A percentile compares a stretch with the other conserved stretches of the same genome.
Conservation (phyloP, 2,888 invertebrate species). For the Drosophila flavopinicola region DNA sequence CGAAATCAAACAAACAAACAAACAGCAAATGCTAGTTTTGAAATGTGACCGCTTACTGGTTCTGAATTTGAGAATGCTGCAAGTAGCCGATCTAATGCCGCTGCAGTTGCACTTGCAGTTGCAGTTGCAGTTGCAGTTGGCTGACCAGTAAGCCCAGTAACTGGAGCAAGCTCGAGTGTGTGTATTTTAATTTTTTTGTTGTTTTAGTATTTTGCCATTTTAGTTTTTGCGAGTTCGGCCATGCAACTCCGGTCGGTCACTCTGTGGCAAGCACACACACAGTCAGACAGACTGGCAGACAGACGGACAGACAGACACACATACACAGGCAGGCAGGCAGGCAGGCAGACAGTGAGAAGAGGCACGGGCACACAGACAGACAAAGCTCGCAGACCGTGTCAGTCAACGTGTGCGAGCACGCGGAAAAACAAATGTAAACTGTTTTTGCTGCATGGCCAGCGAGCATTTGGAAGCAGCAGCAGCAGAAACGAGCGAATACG, state of each 20-base stretch:
- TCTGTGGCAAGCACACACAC: slow-evolving; percentile 39
- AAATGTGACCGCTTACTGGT: slow-evolving; percentile 37
- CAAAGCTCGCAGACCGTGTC: slow-evolving; percentile 70
- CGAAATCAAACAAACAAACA: background rate
- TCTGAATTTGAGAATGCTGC: slow-evolving; percentile 8
- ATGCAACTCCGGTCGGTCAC: slow-evolving; percentile 61
- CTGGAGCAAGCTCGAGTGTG: slow-evolving; percentile 52
- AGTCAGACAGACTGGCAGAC: slow-evolving; percentile 7
- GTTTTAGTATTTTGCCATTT: too few relatives aligned
- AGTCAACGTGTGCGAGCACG: slow-evolving; percentile 84
- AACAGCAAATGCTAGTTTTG: background rate
- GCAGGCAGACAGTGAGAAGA: slow-evolving; percentile 7
- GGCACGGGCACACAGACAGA: slow-evolving; percentile 42
- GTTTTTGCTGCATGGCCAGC: slow-evolving; percentile 79
- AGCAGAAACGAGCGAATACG: slow-evolving; percentile 17
- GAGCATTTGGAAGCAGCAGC: slow-evolving; percentile 56
- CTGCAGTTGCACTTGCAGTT: slow-evolving; percentile 2
- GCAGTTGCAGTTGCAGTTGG: slow-evolving; percentile 30
- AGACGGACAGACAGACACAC: slow-evolving; percentile 10
- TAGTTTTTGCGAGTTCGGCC: too few relatives aligned
- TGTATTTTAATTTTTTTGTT: slow-evolving; percentile 4
- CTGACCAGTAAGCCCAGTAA: slow-evolving; percentile 41
- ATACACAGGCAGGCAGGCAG: slow-evolving; percentile 28
- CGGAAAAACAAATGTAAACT: slow-evolving; percentile 85
- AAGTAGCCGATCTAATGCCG: slow-evolving; percentile 19